Percentiles rank a stretch among this genome's conserved stretches.
These are phyloP conservation scores for Papilio gigon DNA, from an alignment of 2,888 invertebrate species.

Conservation along the genomic window DNA sequence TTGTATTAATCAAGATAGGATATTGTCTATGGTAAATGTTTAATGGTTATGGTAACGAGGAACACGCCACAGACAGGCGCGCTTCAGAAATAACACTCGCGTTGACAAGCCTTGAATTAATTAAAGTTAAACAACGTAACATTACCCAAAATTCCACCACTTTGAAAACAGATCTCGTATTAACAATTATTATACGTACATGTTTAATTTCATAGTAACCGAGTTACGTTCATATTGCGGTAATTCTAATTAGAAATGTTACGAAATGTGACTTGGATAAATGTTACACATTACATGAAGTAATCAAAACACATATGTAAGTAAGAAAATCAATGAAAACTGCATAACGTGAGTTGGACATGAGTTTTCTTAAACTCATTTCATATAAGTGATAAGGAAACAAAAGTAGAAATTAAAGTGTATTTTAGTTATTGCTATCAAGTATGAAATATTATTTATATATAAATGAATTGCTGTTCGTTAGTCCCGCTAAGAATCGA, in stretches of 20 bases:
- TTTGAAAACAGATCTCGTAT: constrained; percentile 24
- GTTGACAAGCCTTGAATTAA: constrained; percentile 80
- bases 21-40: constrained; percentile 60
- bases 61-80: constrained; percentile 70
- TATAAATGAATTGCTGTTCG: too few relatives aligned
- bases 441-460: too few relatives aligned
- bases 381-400: too few relatives aligned
- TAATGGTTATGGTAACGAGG: constrained; percentile 71
- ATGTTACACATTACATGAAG: background rate
- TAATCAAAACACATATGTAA: background rate
- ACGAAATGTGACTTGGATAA: background rate
- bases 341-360: background rate
- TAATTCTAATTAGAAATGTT: background rate
- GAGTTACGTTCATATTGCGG: background rate
- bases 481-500: too few relatives aligned
- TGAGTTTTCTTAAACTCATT: background rate
- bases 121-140: constrained; percentile 79
- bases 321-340: background rate
- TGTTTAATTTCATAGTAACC: constrained; percentile 11
- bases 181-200: constrained; percentile 17
- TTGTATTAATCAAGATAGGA: constrained; percentile 32
- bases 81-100: constrained; percentile 72
- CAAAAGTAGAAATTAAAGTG: too few relatives aligned
- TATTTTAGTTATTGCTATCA: too few relatives aligned
- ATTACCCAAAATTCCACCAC: constrained; percentile 66